phyloP scores from a whole-genome alignment of 2,888 invertebrate species.

The Hemithea aestivaria region DNA sequence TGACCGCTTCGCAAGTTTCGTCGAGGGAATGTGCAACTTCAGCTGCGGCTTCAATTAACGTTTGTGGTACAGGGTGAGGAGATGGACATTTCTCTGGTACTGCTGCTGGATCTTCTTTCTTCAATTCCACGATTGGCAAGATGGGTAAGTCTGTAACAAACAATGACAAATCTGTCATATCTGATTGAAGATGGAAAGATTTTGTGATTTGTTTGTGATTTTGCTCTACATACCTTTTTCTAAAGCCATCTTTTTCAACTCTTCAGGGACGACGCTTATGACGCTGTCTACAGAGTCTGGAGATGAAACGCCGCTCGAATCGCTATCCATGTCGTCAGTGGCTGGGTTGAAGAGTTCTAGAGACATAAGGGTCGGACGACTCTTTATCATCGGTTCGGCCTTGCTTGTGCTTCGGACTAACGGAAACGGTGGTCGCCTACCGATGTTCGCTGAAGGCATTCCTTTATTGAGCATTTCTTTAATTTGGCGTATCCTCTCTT shows the following conservation, averaged over 20 bases:
- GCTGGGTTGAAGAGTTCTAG: slow-evolving; percentile 94
- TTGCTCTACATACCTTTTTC: slow-evolving; percentile 60
- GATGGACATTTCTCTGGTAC: slow-evolving; percentile 40
- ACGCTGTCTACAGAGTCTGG: slow-evolving; percentile 93
- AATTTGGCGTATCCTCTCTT: slow-evolving; percentile 83
- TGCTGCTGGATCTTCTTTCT: slow-evolving; percentile 41
- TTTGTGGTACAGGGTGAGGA: slow-evolving; percentile 58
- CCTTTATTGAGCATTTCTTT: slow-evolving; percentile 84
- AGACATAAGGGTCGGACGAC: slow-evolving; percentile 86
- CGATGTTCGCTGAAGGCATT: slow-evolving; percentile 79
- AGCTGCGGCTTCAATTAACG: slow-evolving; percentile 81
- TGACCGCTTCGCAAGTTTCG: slow-evolving; percentile 83
- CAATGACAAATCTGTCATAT: background rate
- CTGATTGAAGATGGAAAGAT: no score
- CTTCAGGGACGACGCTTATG: slow-evolving; percentile 86
- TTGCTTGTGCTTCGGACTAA: slow-evolving; percentile 83
- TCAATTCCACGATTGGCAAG: slow-evolving; percentile 36
- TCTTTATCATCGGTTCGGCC: slow-evolving; percentile 81
- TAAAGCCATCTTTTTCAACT: slow-evolving; percentile 65
- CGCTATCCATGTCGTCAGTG: slow-evolving; percentile 93
- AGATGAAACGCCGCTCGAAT: slow-evolving; percentile 92
- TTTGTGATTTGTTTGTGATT: no score
- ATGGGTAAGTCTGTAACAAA: slow-evolving; percentile 51
- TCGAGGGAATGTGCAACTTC: slow-evolving; percentile 83
- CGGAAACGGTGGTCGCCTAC: slow-evolving; percentile 80